A percentile compares a stretch with the other conserved stretches of the same genome.
Evolutionary conservation across 2,797 vertebrate species (phyloP).

Genomic region (Amblyraja radiata): DNA sequence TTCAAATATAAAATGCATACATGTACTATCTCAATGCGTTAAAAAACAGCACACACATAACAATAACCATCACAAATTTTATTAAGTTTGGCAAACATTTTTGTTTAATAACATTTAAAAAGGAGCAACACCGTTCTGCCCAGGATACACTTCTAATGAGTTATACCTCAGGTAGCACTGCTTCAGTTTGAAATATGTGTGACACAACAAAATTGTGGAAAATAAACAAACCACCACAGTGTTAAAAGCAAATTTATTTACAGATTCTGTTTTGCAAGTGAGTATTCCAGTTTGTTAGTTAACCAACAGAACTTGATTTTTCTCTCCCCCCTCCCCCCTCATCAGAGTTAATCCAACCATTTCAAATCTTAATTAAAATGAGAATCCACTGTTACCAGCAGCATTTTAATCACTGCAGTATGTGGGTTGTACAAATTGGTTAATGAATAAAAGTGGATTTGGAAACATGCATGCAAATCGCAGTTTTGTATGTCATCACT

Average conservation of each 20-base stretch:
- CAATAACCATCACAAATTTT: constrained; percentile 7
- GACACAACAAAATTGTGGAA: background rate
- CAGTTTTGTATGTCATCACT: background rate
- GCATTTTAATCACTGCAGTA: constrained; percentile 16
- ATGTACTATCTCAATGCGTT: background rate
- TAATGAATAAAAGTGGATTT: background rate
- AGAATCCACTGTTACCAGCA: background rate
- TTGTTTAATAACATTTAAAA: constrained; percentile 14
- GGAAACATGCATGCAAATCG: background rate
- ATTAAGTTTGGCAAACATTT: constrained; percentile 23
- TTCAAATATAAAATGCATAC: background rate
- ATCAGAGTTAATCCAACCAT: constrained; percentile 15
- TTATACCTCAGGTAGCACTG: background rate
- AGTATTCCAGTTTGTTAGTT: constrained; percentile 16
- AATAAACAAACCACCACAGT: constrained; percentile 14
- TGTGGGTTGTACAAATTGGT: background rate
- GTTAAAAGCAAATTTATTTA: constrained; percentile 30
- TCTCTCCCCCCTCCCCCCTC: too few species aligned
- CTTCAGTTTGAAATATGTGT: constrained; percentile 22
- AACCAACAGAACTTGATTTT: background rate
- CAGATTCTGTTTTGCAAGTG: background rate
- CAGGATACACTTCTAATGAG: background rate
- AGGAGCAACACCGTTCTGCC: background rate
- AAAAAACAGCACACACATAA: background rate
- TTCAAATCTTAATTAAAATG: constrained; percentile 11